These are phyloP conservation scores for Gnathonemus echidnorhynchus DNA, from an alignment of 2,113 vertebrate species.

Conservation along the genomic window DNA sequence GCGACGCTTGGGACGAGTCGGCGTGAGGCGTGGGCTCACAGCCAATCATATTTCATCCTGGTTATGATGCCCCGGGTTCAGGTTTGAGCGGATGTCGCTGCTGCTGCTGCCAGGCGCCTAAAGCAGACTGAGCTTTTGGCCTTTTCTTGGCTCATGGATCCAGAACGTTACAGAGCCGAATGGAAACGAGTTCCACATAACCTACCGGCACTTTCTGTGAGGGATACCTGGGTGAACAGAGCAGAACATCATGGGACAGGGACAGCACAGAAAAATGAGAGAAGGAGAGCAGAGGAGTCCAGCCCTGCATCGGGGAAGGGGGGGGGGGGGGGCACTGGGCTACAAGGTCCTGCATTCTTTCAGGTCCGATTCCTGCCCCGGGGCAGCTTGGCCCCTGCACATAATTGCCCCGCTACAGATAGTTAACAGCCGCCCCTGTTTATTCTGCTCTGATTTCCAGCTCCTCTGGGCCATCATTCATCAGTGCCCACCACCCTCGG, in stretches of 20 bases:
- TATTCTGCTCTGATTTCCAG: constrained; percentile 60
- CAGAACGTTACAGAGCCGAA: background rate
- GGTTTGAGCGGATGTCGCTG: background rate
- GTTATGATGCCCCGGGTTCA: background rate
- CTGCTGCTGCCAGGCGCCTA: background rate
- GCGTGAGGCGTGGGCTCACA: background rate
- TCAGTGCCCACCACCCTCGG: constrained; percentile 47
- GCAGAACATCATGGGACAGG: background rate
- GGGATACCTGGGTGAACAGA: background rate
- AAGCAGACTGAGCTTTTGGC: background rate
- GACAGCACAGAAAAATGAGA: background rate
- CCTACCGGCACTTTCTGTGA: background rate
- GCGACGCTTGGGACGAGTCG: background rate
- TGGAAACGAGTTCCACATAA: background rate
- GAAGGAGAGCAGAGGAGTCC: background rate
- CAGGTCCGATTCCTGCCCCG: constrained; percentile 33
- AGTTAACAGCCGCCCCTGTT: constrained; percentile 54
- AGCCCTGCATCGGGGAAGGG: background rate
- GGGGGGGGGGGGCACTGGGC: constrained; percentile 22
- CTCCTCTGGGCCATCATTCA: constrained; percentile 63
- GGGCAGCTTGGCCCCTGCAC: constrained; percentile 38
- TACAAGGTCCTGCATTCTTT: constrained; percentile 22
- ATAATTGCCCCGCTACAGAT: constrained; percentile 58
- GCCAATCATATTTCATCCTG: background rate
- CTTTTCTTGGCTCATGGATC: background rate